Evolutionary conservation across 2,113 vertebrate genomes (phyloP).

Genomic region (Carassius carassius): DNA sequence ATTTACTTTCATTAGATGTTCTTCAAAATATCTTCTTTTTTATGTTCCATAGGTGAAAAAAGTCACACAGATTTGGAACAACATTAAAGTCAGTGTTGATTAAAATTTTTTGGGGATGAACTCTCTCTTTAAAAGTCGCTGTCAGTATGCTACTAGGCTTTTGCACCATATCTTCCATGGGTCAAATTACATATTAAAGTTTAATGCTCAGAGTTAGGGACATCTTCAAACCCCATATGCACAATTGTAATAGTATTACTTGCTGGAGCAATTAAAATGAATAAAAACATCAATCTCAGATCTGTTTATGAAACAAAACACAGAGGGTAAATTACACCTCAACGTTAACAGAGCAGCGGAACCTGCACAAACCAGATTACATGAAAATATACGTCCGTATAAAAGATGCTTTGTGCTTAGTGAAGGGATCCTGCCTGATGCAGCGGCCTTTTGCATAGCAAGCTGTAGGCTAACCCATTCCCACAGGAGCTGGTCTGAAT

Average conservation of each 20-base stretch:
- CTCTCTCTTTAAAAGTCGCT: not conserved
- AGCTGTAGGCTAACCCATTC: conserved; percentile 32
- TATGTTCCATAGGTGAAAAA: not conserved
- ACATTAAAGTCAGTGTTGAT: not conserved
- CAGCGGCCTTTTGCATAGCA: conserved; percentile 25
- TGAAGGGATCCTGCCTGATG: conserved; percentile 22
- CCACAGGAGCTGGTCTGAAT: conserved; percentile 29
- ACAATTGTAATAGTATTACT: not conserved
- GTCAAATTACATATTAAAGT: not conserved
- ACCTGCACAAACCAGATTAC: conserved; percentile 41
- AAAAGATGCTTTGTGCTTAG: conserved; percentile 54
- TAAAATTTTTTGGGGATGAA: not conserved
- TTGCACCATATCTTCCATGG: not conserved
- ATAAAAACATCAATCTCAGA: conserved; percentile 1
- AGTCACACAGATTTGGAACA: not conserved
- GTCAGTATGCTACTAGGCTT: not conserved
- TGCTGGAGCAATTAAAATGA: not conserved
- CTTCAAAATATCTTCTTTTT: not conserved
- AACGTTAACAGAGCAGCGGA: conserved; percentile 2
- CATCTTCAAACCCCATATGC: not conserved
- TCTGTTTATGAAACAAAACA: not conserved
- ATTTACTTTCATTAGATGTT: not conserved
- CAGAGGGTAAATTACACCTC: conserved; percentile 23
- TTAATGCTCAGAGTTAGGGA: not conserved
- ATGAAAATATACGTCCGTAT: conserved; percentile 45